A percentile compares a stretch with the other conserved stretches of the same genome.
Conservation (phyloP, 2,888 invertebrate species). For the Metalampra italica region DNA sequence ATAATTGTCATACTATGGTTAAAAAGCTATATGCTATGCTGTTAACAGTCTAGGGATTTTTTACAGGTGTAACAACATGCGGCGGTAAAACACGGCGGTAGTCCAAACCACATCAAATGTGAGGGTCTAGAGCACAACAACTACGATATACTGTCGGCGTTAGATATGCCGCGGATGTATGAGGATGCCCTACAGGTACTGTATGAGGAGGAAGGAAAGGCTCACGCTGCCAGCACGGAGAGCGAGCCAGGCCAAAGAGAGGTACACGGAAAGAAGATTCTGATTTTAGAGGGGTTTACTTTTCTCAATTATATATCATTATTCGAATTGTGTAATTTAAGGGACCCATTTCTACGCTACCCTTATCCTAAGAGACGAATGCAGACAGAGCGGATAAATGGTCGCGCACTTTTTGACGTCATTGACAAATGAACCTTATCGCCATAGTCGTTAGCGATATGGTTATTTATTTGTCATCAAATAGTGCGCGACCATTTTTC, state of each 20-base stretch:
- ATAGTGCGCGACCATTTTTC: no score
- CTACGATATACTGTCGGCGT: conserved; percentile 84
- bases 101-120: conserved; percentile 77
- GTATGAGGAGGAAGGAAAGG: background rate
- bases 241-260: conserved; percentile 7
- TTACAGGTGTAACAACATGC: conserved; percentile 83
- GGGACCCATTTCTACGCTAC: conserved; percentile 21
- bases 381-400: no score
- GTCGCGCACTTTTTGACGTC: no score
- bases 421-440: no score
- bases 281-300: conserved; percentile 88
- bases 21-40: no score
- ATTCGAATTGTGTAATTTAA: conserved; percentile 81
- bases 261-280: conserved; percentile 57
- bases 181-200: background rate
- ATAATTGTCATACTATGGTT: no score
- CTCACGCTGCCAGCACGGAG: background rate
- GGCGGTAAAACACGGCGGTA: conserved; percentile 88
- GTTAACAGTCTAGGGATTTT: no score
- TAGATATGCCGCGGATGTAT: conserved; percentile 85
- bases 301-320: conserved; percentile 85
- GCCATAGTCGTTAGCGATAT: no score
- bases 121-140: conserved; percentile 80
- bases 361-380: no score
- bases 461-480: no score